Evolutionary conservation across 2,888 invertebrate genomes (phyloP).

Genomic region (Drosophila vallismaia): DNA sequence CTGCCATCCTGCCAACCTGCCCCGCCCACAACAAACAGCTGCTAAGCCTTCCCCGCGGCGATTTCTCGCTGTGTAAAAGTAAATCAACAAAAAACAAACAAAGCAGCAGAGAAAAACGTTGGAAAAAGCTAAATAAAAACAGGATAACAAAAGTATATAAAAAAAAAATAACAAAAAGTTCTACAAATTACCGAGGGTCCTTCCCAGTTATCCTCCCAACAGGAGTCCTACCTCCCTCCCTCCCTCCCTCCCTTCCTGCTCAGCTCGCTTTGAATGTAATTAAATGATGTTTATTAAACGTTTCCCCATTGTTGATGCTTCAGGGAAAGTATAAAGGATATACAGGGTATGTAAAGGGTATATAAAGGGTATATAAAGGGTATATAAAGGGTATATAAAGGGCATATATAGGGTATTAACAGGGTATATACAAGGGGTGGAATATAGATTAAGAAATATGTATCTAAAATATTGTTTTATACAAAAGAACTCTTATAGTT

Average conservation of each 20-base stretch:
- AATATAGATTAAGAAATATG: too few relatives aligned
- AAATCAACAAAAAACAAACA: slow-evolving; percentile 17
- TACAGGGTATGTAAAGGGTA: too few relatives aligned
- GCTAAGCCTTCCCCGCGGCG: slow-evolving; percentile 43
- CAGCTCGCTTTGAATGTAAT: slow-evolving; percentile 54
- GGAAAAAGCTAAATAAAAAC: neutral
- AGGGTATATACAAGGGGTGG: too few relatives aligned
- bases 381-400: too few relatives aligned
- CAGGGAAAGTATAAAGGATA: neutral
- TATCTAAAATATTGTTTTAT: too few relatives aligned
- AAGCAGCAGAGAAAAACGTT: too few relatives aligned
- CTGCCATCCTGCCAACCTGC: too few relatives aligned
- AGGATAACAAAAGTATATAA: slow-evolving; percentile 10
- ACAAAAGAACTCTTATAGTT: too few relatives aligned
- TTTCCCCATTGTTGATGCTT: slow-evolving; percentile 25
- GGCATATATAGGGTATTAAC: too few relatives aligned
- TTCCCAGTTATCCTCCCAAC: slow-evolving; percentile 16
- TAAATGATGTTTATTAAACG: slow-evolving; percentile 75
- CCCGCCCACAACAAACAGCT: slow-evolving; percentile 36
- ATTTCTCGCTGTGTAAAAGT: slow-evolving; percentile 39
- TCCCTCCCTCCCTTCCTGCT: neutral
- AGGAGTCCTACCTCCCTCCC: neutral
- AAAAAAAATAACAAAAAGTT: slow-evolving; percentile 70
- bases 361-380: too few relatives aligned
- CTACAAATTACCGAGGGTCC: slow-evolving; percentile 55